phyloP scores from a whole-genome alignment of 2,888 invertebrate species.

The Drosophila helvetica region DNA sequence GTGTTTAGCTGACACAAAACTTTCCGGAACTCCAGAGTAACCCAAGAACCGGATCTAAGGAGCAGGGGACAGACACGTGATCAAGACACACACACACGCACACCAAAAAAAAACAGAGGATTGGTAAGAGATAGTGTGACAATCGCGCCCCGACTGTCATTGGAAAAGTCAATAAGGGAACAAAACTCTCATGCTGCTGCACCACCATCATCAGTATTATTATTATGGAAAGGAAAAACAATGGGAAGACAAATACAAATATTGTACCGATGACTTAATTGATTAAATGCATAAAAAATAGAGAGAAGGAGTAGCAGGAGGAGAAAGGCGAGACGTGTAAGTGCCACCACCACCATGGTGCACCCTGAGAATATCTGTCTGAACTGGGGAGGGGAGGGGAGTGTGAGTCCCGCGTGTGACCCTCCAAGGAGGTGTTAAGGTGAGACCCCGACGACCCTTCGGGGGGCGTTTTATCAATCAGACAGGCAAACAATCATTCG shows the following conservation, averaged over 20 bases:
- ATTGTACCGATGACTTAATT: slow-evolving; percentile 80
- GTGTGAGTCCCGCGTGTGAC: slow-evolving; percentile 23
- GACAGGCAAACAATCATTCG: slow-evolving; percentile 64
- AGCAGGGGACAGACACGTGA: slow-evolving; percentile 43
- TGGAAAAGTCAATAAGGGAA: slow-evolving; percentile 63
- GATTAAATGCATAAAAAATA: slow-evolving; percentile 81
- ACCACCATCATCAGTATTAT: slow-evolving; percentile 17
- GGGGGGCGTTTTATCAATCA: slow-evolving; percentile 59
- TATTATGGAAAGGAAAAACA: slow-evolving; percentile 44
- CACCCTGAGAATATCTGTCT: slow-evolving; percentile 30
- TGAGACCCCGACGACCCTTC: slow-evolving; percentile 30
- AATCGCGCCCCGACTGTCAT: slow-evolving; percentile 60
- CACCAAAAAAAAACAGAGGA: slow-evolving; percentile 14
- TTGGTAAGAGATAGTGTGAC: slow-evolving; percentile 65
- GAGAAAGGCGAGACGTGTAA: slow-evolving; percentile 30
- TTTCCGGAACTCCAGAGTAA: slow-evolving; percentile 35
- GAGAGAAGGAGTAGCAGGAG: slow-evolving; percentile 5
- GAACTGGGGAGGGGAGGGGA: background rate
- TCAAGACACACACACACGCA: too few relatives aligned
- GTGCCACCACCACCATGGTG: slow-evolving; percentile 54
- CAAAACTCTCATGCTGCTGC: slow-evolving; percentile 3
- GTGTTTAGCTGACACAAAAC: slow-evolving; percentile 50
- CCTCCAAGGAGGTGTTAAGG: slow-evolving; percentile 46
- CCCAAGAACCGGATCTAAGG: slow-evolving; percentile 54
- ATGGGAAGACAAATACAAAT: slow-evolving; percentile 57